A percentile compares a stretch with the other conserved stretches of the same genome.
Evolutionary conservation across 2,888 invertebrate species (phyloP).

Genomic region (Orchestes rusci): DNA sequence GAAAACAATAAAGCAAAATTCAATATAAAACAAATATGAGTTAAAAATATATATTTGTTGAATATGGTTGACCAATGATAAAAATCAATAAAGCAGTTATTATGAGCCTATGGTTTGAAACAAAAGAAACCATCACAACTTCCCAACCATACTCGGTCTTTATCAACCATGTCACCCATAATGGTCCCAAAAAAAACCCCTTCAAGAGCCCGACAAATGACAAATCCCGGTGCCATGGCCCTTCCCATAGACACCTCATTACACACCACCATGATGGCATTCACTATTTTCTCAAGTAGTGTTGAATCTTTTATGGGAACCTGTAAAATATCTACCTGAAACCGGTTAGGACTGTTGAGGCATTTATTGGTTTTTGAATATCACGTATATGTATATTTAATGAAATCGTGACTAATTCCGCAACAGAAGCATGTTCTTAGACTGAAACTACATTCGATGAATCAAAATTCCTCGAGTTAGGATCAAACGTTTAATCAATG

Average conservation of each 20-base stretch:
- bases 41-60: too few relatives aligned
- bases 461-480: conserved; percentile 40
- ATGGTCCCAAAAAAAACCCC: too few relatives aligned
- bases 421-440: conserved; percentile 39
- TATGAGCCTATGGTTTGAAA: too few relatives aligned
- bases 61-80: too few relatives aligned
- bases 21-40: too few relatives aligned
- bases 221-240: conserved; percentile 6
- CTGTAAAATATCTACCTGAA: background rate
- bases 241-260: conserved; percentile 28
- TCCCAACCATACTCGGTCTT: too few relatives aligned
- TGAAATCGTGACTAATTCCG: conserved; percentile 18
- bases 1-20: too few relatives aligned
- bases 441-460: conserved; percentile 36
- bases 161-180: too few relatives aligned
- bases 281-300: conserved; percentile 23
- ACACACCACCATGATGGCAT: conserved; percentile 28
- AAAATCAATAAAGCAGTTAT: too few relatives aligned
- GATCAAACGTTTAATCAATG: conserved; percentile 45
- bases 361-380: background rate
- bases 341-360: background rate
- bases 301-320: conserved; percentile 11
- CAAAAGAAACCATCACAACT: too few relatives aligned
- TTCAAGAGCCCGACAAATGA: conserved; percentile 1
- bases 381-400: background rate